phyloP scores from a whole-genome alignment of 2,113 vertebrate genomes.

The Peromyscus leucopus region DNA sequence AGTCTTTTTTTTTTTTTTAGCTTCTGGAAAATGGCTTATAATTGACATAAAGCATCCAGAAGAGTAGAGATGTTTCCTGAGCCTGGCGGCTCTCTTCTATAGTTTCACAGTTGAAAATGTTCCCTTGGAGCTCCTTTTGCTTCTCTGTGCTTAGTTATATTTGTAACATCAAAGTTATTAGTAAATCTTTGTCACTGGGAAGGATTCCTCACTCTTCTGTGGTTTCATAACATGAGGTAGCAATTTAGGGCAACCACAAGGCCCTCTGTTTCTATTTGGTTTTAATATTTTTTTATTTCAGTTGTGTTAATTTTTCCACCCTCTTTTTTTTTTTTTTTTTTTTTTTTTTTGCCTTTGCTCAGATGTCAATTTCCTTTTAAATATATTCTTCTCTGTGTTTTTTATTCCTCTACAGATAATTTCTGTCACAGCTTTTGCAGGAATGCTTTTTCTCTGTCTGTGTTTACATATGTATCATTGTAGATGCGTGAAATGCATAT shows the following conservation, averaged over 20 bases:
- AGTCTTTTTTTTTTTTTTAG: neutral
- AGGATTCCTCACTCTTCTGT: neutral
- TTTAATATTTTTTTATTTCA: neutral
- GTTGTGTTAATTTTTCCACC: neutral
- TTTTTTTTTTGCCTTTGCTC: neutral
- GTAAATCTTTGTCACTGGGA: neutral
- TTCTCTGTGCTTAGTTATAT: neutral
- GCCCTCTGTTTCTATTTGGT: neutral
- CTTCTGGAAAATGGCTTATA: neutral
- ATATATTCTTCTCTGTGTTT: neutral
- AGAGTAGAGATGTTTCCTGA: neutral
- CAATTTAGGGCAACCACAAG: neutral
- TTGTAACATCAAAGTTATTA: constrained; percentile 1
- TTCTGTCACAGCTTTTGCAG: neutral
- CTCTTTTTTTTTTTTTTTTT: neutral
- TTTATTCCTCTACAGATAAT: neutral
- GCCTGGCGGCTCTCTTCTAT: neutral
- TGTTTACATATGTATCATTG: neutral
- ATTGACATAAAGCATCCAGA: neutral
- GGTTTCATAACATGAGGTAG: neutral
- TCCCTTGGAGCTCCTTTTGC: neutral
- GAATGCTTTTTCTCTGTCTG: neutral
- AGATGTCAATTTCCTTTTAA: neutral
- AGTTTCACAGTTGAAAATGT: neutral
- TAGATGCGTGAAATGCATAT: neutral